Evolutionary conservation across 2,797 vertebrate genomes (phyloP).

Genomic region (Prunella strophiata): DNA sequence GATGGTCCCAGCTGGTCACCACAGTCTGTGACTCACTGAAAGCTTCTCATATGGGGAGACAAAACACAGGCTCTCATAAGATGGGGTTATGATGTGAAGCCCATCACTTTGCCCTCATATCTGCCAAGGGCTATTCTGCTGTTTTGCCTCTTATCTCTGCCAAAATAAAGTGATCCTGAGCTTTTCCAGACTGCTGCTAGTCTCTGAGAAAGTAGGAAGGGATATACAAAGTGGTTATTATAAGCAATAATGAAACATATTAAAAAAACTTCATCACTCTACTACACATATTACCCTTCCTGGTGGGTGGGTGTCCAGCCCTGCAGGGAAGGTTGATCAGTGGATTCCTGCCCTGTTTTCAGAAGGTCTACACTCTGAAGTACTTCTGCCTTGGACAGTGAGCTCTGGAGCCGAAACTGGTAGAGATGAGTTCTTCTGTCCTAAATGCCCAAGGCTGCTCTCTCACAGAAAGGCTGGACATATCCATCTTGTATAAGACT

Average conservation of each 20-base stretch:
- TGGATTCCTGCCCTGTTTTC: not conserved
- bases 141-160: not conserved
- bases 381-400: accelerated
- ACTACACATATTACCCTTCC: not conserved
- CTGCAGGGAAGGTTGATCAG: not conserved
- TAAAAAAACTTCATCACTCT: not conserved
- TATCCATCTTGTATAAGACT: accelerated
- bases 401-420: accelerated
- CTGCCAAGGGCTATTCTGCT: not conserved
- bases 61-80: not conserved
- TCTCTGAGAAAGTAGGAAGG: not conserved
- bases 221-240: not conserved
- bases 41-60: not conserved
- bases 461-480: not conserved
- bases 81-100: not conserved
- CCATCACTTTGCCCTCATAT: not conserved
- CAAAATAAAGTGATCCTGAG: not conserved
- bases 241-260: not conserved
- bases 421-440: not conserved
- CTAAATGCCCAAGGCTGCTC: accelerated
- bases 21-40: not conserved
- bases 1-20: not conserved
- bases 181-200: not conserved
- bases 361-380: not conserved
- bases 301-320: too few species aligned